Percentiles rank a stretch among this genome's conserved stretches.
Evolutionary conservation across 2,888 invertebrate species (phyloP).

Genomic region (Nycteola revayana): DNA sequence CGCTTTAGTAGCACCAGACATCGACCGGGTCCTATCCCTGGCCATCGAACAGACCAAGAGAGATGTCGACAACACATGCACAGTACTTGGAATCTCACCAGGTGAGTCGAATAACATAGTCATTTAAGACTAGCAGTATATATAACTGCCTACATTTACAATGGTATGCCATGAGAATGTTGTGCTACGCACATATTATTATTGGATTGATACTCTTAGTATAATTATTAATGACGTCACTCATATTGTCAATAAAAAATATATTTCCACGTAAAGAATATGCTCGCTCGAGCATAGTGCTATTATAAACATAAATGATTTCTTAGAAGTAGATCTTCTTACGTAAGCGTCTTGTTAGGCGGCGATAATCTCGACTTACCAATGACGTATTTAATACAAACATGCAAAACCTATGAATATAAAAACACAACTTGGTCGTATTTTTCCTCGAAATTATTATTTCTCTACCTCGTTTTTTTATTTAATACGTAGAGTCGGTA

Average conservation of each 20-base stretch:
- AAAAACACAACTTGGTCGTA: slow-evolving; percentile 23
- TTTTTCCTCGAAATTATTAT: slow-evolving; percentile 1
- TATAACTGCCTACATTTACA: too few species aligned
- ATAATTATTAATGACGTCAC: slow-evolving; percentile 64
- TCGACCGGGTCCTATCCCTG: slow-evolving; percentile 91
- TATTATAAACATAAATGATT: slow-evolving; percentile 61
- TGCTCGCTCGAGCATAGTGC: slow-evolving; percentile 49
- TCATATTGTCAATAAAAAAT: slow-evolving; percentile 44
- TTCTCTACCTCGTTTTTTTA: too few species aligned
- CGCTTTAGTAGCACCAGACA: slow-evolving; percentile 86
- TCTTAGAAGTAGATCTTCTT: slow-evolving; percentile 62
- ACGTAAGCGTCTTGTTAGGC: slow-evolving; percentile 57
- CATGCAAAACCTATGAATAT: too few species aligned
- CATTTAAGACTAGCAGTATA: too few species aligned
- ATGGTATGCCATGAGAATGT: slow-evolving; percentile 43
- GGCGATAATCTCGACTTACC: slow-evolving; percentile 41
- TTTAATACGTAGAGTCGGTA: too few species aligned
- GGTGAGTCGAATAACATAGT: slow-evolving; percentile 83
- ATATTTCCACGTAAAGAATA: slow-evolving; percentile 51
- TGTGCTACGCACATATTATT: slow-evolving; percentile 33
- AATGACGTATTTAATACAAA: slow-evolving; percentile 31
- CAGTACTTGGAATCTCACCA: slow-evolving; percentile 92
- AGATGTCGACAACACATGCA: slow-evolving; percentile 93
- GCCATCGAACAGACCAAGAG: slow-evolving; percentile 93
- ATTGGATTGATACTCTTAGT: slow-evolving; percentile 36